Evolutionary conservation across 1,140 invertebrate species (phyloP).

Genomic region (Periplaneta americana): DNA sequence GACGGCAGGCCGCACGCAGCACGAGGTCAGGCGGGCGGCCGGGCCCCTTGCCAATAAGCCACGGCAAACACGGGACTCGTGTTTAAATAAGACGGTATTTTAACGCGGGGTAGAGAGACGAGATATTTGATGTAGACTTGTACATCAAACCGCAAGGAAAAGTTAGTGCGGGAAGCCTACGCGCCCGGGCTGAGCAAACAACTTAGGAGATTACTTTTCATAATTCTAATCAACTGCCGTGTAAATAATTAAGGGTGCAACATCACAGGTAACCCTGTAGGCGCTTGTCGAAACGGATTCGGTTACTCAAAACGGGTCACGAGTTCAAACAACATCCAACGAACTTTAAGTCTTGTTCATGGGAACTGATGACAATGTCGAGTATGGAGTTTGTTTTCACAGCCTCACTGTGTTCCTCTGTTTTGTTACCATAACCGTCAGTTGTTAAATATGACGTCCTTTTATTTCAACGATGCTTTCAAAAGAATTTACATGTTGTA

Average conservation of each 20-base stretch:
- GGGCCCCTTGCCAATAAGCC: neutral
- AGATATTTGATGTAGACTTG: neutral
- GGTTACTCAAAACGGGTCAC: too few relatives aligned
- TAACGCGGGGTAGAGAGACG: neutral
- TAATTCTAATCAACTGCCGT: neutral
- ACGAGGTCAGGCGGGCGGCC: neutral
- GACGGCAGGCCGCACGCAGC: neutral
- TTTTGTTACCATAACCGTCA: too few relatives aligned
- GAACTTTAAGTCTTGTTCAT: too few relatives aligned
- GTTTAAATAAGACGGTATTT: neutral
- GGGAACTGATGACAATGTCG: too few relatives aligned
- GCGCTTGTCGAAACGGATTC: too few relatives aligned
- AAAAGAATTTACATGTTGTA: too few relatives aligned
- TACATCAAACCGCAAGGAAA: neutral
- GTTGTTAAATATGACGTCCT: too few relatives aligned
- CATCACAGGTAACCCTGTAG: neutral
- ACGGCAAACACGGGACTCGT: neutral
- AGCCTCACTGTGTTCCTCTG: too few relatives aligned
- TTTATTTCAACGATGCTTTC: too few relatives aligned
- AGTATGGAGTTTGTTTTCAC: too few relatives aligned
- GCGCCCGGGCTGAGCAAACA: too few relatives aligned
- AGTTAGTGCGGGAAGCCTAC: neutral
- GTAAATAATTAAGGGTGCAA: neutral
- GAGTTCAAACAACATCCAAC: too few relatives aligned
- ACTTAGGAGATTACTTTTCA: neutral